Percentiles rank a stretch among this genome's conserved stretches.
phyloP scores from a whole-genome alignment of 2,113 vertebrate species.

The Petrocephalus zakoni region DNA sequence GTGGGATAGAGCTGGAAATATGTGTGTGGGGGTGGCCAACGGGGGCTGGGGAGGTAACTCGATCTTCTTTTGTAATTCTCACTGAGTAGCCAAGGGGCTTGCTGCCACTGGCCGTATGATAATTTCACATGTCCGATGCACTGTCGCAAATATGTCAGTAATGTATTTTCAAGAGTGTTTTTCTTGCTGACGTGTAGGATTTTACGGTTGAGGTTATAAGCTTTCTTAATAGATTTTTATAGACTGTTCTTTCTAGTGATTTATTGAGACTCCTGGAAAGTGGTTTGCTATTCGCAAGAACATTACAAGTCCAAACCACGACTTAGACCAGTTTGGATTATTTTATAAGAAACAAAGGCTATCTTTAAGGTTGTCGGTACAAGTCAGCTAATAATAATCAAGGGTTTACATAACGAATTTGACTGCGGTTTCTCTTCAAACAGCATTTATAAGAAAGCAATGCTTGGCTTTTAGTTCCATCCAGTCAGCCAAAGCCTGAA shows the following conservation, averaged over 20 bases:
- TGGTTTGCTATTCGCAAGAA: background rate
- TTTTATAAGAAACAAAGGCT: constrained; percentile 2
- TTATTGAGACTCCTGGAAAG: background rate
- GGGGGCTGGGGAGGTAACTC: background rate
- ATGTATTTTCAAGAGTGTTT: constrained; percentile 4
- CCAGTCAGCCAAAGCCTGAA: background rate
- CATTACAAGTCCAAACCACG: background rate
- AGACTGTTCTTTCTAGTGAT: background rate
- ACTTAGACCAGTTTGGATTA: background rate
- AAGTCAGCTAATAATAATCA: constrained; percentile 13
- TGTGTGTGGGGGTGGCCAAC: background rate
- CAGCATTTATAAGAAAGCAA: constrained; percentile 13
- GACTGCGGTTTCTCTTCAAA: background rate
- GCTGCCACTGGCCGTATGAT: background rate
- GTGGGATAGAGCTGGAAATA: background rate
- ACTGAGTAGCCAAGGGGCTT: background rate
- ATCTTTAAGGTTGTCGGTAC: background rate
- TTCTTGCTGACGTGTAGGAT: background rate
- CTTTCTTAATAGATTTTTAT: background rate
- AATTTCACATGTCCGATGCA: constrained; percentile 4
- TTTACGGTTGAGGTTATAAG: background rate
- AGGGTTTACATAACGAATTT: background rate
- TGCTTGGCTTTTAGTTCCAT: background rate
- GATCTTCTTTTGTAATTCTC: background rate
- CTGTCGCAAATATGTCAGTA: constrained; percentile 4